Evolutionary conservation across 1,140 invertebrate genomes (phyloP).

Genomic region (Lordiphosa collinella): DNA sequence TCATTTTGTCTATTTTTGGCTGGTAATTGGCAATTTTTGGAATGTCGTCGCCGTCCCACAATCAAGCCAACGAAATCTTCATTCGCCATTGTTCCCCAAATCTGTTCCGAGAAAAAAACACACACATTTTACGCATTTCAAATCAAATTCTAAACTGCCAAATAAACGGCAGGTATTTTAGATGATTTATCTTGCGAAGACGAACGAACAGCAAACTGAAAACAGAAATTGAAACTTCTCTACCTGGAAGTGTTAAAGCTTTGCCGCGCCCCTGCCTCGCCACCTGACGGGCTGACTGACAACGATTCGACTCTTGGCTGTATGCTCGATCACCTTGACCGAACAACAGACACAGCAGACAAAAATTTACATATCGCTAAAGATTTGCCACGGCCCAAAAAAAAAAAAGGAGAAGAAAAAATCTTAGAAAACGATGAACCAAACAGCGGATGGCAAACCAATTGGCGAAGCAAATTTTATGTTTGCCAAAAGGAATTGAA

Average conservation of each 20-base stretch:
- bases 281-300: constrained; percentile 12
- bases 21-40: constrained; percentile 55
- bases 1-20: constrained; percentile 62
- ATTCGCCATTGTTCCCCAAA: constrained; percentile 29
- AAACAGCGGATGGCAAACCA: constrained; percentile 9
- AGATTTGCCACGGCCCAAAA: constrained; percentile 17
- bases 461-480: constrained; percentile 18
- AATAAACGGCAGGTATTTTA: constrained; percentile 54
- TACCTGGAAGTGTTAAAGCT: constrained; percentile 65
- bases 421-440: constrained; percentile 4
- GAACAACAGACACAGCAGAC: constrained; percentile 19
- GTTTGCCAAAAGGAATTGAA: not conserved
- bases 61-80: constrained; percentile 22
- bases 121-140: constrained; percentile 48
- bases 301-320: constrained; percentile 23
- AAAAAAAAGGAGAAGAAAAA: constrained; percentile 1
- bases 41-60: constrained; percentile 8
- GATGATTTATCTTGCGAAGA: constrained; percentile 57
- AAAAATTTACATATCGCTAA: constrained; percentile 47
- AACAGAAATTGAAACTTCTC: constrained; percentile 52
- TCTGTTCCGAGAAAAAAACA: constrained; percentile 17
- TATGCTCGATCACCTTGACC: constrained; percentile 62
- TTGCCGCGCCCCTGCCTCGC: constrained; percentile 26
- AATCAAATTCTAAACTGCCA: constrained; percentile 59
- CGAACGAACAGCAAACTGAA: constrained; percentile 9